Percentiles rank a stretch among this genome's conserved stretches.
phyloP scores from a whole-genome alignment of 2,113 vertebrate species.

The Tupaia tana region DNA sequence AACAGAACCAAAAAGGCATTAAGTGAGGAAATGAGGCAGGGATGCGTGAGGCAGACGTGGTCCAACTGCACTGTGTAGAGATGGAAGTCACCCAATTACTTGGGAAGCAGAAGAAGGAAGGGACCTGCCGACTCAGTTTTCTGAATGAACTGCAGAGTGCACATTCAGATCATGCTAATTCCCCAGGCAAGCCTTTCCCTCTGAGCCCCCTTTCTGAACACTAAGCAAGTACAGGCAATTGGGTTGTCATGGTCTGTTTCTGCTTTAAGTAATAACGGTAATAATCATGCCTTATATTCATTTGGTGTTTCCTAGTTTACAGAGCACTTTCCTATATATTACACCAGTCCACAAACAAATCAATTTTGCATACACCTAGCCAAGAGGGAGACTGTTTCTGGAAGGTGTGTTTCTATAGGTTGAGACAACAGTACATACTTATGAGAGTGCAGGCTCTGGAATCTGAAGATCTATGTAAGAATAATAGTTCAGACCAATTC shows the following conservation, averaged over 20 bases:
- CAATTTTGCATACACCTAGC: not conserved
- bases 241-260: slow-evolving; percentile 37
- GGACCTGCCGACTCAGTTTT: slow-evolving; percentile 65
- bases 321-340: not conserved
- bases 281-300: slow-evolving; percentile 44
- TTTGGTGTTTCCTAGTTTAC: slow-evolving; percentile 32
- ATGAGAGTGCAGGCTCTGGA: not conserved
- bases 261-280: slow-evolving; percentile 51
- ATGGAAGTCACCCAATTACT: slow-evolving; percentile 80
- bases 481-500: not conserved
- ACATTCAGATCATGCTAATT: slow-evolving; percentile 39
- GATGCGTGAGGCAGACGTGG: slow-evolving; percentile 83
- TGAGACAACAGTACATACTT: not conserved
- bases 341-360: slow-evolving; percentile 20
- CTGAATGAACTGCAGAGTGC: slow-evolving; percentile 68
- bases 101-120: slow-evolving; percentile 64
- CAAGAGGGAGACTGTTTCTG: not conserved
- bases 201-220: slow-evolving; percentile 59
- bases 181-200: slow-evolving; percentile 46
- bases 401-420: not conserved
- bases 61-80: slow-evolving; percentile 73
- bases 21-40: slow-evolving; percentile 91
- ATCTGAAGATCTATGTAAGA: not conserved
- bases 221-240: slow-evolving; percentile 47
- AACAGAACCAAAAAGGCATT: slow-evolving; percentile 88